Evolutionary conservation across 1,140 invertebrate species (phyloP).

Genomic region (Littorina saxatilis): DNA sequence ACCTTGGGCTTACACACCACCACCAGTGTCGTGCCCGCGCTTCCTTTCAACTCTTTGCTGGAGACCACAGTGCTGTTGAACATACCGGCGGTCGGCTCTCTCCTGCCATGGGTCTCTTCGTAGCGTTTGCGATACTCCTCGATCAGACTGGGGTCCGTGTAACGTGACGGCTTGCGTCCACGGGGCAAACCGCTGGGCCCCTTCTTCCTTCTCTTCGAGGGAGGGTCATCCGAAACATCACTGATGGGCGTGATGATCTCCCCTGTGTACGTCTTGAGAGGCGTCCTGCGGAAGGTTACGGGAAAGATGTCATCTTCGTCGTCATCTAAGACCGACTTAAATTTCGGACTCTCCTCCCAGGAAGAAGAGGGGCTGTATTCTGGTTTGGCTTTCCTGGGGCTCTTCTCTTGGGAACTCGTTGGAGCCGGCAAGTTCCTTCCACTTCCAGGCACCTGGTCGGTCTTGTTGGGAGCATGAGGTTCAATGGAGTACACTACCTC

Average conservation of each 20-base stretch:
- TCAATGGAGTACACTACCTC: slow-evolving; percentile 30
- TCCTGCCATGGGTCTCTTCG: slow-evolving; percentile 20
- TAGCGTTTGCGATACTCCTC: slow-evolving; percentile 46
- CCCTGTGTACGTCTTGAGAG: slow-evolving; percentile 41
- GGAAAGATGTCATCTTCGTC: slow-evolving; percentile 45
- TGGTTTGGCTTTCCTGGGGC: background rate
- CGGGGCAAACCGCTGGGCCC: slow-evolving; percentile 11
- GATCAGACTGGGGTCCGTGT: slow-evolving; percentile 45
- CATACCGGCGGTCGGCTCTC: slow-evolving; percentile 47
- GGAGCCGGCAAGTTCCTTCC: too few relatives aligned
- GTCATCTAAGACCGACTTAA: slow-evolving; percentile 5
- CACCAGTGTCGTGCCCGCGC: slow-evolving; percentile 61
- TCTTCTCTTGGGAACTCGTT: too few relatives aligned
- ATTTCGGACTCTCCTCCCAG: too few relatives aligned
- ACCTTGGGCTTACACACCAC: slow-evolving; percentile 59
- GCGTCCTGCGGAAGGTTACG: slow-evolving; percentile 28
- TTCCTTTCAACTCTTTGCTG: slow-evolving; percentile 57
- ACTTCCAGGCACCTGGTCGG: too few relatives aligned
- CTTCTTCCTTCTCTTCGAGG: slow-evolving; percentile 18
- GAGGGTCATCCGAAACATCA: slow-evolving; percentile 36
- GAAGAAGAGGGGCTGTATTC: background rate
- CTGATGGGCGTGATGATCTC: slow-evolving; percentile 42
- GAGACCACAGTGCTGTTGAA: slow-evolving; percentile 62
- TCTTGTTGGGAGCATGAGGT: background rate
- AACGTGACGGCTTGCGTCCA: slow-evolving; percentile 42